phyloP scores from a whole-genome alignment of 2,113 vertebrate species.

The Lethenteron reissneri region DNA sequence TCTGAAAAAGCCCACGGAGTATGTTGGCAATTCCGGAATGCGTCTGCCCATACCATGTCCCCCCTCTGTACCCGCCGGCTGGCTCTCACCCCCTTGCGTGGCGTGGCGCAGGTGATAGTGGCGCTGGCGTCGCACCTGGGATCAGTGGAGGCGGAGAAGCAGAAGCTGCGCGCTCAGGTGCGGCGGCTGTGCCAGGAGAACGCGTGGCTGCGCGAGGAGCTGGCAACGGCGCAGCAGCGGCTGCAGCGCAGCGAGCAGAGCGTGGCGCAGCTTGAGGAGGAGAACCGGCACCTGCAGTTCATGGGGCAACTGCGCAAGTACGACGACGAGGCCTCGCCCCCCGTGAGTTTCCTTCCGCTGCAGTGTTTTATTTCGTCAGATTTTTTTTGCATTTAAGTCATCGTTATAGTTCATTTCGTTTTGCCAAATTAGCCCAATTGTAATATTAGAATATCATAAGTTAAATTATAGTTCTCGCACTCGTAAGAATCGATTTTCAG shows the following conservation, averaged over 20 bases:
- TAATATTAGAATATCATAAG: too few relatives aligned
- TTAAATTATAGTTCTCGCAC: too few relatives aligned
- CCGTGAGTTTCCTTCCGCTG: neutral
- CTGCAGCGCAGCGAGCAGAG: neutral
- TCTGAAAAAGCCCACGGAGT: too few relatives aligned
- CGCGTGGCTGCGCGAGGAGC: slow-evolving; percentile 4
- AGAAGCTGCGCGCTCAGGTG: slow-evolving; percentile 4
- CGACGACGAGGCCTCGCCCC: neutral
- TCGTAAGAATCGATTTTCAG: too few relatives aligned
- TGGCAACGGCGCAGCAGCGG: neutral
- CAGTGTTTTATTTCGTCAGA: neutral
- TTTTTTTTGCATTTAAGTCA: neutral
- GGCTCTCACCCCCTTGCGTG: too few relatives aligned
- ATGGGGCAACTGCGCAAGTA: slow-evolving; percentile 1
- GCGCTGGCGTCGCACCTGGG: slow-evolving; percentile 5
- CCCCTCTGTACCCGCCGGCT: too few relatives aligned
- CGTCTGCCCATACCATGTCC: too few relatives aligned
- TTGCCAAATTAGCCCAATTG: too few relatives aligned
- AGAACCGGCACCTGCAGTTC: neutral
- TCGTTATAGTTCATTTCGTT: neutral
- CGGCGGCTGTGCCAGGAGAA: slow-evolving; percentile 4
- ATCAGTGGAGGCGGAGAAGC: slow-evolving; percentile 1
- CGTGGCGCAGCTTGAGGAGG: slow-evolving; percentile 5
- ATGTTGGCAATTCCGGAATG: too few relatives aligned
- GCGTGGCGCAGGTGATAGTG: neutral